phyloP scores from a whole-genome alignment of 2,888 invertebrate species.

The Apamea epomidion region DNA sequence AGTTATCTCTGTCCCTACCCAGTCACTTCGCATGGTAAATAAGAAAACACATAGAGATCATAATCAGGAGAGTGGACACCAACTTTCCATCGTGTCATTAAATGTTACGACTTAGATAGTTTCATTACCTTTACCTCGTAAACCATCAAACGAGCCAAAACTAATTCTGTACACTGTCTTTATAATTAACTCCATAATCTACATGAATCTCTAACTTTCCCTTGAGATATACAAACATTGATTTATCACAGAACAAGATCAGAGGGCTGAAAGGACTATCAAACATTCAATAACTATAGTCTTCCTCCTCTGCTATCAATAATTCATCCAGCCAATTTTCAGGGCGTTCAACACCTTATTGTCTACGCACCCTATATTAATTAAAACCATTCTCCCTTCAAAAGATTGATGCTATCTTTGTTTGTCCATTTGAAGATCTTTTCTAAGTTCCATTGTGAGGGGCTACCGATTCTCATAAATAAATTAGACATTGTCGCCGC shows the following conservation, averaged over 20 bases:
- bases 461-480: constrained; percentile 85
- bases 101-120: constrained; percentile 38
- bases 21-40: constrained; percentile 17
- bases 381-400: constrained; percentile 69
- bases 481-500: constrained; percentile 83
- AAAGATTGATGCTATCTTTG: constrained; percentile 76
- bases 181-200: constrained; percentile 30
- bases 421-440: constrained; percentile 74
- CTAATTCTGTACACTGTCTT: constrained; percentile 15
- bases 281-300: constrained; percentile 57
- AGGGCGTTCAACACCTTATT: constrained; percentile 61
- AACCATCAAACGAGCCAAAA: constrained; percentile 44
- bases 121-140: constrained; percentile 40
- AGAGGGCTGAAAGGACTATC: constrained; percentile 38
- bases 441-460: constrained; percentile 80
- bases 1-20: background rate
- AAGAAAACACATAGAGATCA: constrained; percentile 35
- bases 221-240: constrained; percentile 29
- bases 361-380: constrained; percentile 68
- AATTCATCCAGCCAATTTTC: constrained; percentile 68
- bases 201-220: constrained; percentile 18
- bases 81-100: constrained; percentile 36
- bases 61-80: constrained; percentile 34
- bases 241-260: constrained; percentile 33
- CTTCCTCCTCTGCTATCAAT: constrained; percentile 61